Conservation (phyloP, 2,113 vertebrate genomes). For the Apteryx owenii region DNA sequence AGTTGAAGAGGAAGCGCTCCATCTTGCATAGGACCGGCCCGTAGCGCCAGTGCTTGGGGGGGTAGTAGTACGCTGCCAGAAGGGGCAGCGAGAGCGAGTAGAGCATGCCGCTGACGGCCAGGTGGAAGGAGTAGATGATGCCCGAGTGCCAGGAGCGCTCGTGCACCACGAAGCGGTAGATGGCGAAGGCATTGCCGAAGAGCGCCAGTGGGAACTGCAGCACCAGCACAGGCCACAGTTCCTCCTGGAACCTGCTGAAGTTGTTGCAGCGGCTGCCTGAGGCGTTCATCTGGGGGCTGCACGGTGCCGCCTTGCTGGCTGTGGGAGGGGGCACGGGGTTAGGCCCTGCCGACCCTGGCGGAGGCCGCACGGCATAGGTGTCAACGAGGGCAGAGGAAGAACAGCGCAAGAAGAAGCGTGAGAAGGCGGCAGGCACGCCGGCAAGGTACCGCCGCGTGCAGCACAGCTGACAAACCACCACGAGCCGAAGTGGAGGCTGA, state of each 20-base stretch:
- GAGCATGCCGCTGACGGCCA: slow-evolving; percentile 83
- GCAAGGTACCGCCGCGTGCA: too few relatives aligned
- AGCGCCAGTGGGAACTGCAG: not conserved
- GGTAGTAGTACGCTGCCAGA: slow-evolving; percentile 75
- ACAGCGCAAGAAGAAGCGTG: too few relatives aligned
- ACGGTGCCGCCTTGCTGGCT: not conserved
- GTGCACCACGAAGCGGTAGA: not conserved
- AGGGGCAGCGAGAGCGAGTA: slow-evolving; percentile 82
- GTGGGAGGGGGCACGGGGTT: not conserved
- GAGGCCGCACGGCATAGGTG: too few relatives aligned
- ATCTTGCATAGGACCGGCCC: slow-evolving; percentile 71
- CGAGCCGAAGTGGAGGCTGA: too few relatives aligned
- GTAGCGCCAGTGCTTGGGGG: slow-evolving; percentile 76
- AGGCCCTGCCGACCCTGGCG: not conserved
- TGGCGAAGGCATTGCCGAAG: slow-evolving; percentile 33
- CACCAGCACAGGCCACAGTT: slow-evolving; percentile 39
- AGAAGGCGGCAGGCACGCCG: too few relatives aligned
- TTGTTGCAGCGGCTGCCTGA: fast-evolving
- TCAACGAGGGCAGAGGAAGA: not conserved
- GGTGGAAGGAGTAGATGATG: slow-evolving; percentile 81
- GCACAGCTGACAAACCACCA: too few relatives aligned
- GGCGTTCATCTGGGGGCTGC: fast-evolving
- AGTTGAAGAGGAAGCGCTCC: slow-evolving; percentile 84
- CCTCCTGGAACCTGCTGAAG: not conserved
- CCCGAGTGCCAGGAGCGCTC: slow-evolving; percentile 78